These are phyloP conservation scores for Sciurus niger DNA, from an alignment of 2,113 vertebrate genomes.

Conservation along the genomic window DNA sequence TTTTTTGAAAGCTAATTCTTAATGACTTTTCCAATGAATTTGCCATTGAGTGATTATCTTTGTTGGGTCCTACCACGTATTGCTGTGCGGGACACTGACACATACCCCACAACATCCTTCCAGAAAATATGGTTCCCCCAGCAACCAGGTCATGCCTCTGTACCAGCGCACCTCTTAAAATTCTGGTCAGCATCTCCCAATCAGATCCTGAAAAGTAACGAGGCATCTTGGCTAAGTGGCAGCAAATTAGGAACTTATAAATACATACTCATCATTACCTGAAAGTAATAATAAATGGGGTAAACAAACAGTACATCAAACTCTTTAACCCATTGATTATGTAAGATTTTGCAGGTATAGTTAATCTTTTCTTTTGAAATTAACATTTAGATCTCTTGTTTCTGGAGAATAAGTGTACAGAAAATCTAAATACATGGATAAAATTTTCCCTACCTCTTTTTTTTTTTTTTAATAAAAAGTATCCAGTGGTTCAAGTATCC, in stretches of 20 bases:
- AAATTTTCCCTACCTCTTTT: not conserved
- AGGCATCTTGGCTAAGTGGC: conserved; percentile 93
- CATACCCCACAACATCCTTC: conserved; percentile 88
- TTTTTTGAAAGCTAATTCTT: conserved; percentile 70
- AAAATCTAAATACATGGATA: conserved; percentile 24
- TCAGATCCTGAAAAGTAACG: conserved; percentile 92
- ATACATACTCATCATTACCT: conserved; percentile 93
- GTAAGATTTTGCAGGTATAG: not conserved
- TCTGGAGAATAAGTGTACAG: not conserved
- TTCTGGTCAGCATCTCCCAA: conserved; percentile 95
- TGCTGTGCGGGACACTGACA: conserved; percentile 77
- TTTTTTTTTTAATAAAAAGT: not conserved
- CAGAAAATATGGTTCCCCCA: conserved; percentile 89
- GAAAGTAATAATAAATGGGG: conserved; percentile 84
- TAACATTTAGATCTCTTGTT: not conserved
- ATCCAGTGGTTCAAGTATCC: not conserved
- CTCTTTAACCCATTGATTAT: conserved; percentile 81
- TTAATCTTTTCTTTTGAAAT: conserved; percentile 28
- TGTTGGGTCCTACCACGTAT: not conserved
- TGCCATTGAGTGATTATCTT: conserved; percentile 66
- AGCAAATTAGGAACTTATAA: conserved; percentile 96
- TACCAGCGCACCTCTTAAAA: conserved; percentile 91
- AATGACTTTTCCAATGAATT: conserved; percentile 68
- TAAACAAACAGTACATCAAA: conserved; percentile 85
- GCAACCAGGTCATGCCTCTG: conserved; percentile 91